Evolutionary conservation across 2,888 invertebrate species (phyloP).

Genomic region (Amphipyra tragopoginis): DNA sequence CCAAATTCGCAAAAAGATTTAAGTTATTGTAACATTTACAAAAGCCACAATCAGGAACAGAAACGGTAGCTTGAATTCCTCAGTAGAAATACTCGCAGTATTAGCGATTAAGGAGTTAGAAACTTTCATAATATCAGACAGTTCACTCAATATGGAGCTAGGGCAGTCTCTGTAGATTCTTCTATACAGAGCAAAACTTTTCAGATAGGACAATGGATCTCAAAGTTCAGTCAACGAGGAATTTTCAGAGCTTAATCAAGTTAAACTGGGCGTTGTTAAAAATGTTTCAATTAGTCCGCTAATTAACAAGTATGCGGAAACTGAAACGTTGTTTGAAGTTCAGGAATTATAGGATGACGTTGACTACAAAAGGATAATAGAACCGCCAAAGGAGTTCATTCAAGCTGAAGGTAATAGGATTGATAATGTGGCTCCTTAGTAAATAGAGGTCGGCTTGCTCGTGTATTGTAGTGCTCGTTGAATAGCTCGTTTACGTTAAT

Average conservation of each 20-base stretch:
- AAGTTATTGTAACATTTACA: constrained; percentile 48
- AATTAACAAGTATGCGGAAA: constrained; percentile 49
- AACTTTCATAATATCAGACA: constrained; percentile 51
- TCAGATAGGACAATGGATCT: constrained; percentile 57
- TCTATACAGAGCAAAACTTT: constrained; percentile 48
- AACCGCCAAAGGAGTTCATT: constrained; percentile 31
- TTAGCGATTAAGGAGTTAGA: constrained; percentile 48
- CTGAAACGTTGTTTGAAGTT: constrained; percentile 49
- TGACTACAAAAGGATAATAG: constrained; percentile 39
- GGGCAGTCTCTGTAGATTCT: constrained; percentile 29
- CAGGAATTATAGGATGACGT: constrained; percentile 36
- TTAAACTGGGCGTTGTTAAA: constrained; percentile 57
- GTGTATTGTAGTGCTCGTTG: constrained; percentile 28
- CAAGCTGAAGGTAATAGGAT: constrained; percentile 41
- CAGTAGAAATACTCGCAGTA: constrained; percentile 36
- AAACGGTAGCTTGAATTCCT: constrained; percentile 40
- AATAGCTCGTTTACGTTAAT: constrained; percentile 40
- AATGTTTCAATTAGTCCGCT: constrained; percentile 64
- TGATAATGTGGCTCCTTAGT: constrained; percentile 41
- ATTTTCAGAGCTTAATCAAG: constrained; percentile 59
- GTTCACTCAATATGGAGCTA: constrained; percentile 27
- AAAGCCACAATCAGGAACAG: constrained; percentile 43
- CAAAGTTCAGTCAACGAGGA: constrained; percentile 51
- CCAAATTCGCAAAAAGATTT: constrained; percentile 28
- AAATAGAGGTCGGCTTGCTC: constrained; percentile 34